Evolutionary conservation across 1,140 invertebrate genomes (phyloP), one percentile per base, ranked within the genome.

Genomic region (Musca domestica): DNA sequence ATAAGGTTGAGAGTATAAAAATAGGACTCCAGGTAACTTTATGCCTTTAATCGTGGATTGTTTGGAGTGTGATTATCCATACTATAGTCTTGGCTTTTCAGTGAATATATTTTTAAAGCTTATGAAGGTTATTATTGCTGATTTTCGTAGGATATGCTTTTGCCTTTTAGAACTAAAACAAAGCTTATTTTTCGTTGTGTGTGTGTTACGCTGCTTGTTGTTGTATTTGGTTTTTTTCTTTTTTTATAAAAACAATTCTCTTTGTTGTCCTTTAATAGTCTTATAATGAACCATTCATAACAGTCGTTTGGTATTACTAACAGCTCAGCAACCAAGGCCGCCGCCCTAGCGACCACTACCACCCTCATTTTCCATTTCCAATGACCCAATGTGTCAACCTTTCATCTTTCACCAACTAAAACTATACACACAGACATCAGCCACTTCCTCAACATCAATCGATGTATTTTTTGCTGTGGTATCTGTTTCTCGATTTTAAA

Each of bases 241-340:
- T 41, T 41, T 10, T 41, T 30, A 30, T 9, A 30, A 4, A 30
- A 9, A 20, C 23, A 58, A 23, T 61, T 22, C 41, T 61, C 20
- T 19, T 61, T 27, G 20, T 61, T 41, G 27, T 34, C 56, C 20
- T 41, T 61, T 61, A 61, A 61, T 61, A 61, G 56, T 34, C 56
- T 61, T 61, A 61, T 61, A 61, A 61, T 61, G 41, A 61, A 61
- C 56, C 56, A 61, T 61, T 61, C 56, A 61, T 34, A 61, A 61
- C 56, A 61, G 56, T 3, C 56, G 30, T n/a, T 30, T 61, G 56
- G 20, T 27, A 61, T 61, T 61, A 23, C 41, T 61, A 61, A 34
- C 56, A 41, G 30, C 27, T 61, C 34, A 61, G 20, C 27, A 61
- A 41, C 27, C 27, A 61, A 5, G 10, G 12, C 34, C 34, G 4